These are phyloP conservation scores for Cryptus viduatorius DNA, from an alignment of 2,888 invertebrate genomes.

Conservation along the genomic window DNA sequence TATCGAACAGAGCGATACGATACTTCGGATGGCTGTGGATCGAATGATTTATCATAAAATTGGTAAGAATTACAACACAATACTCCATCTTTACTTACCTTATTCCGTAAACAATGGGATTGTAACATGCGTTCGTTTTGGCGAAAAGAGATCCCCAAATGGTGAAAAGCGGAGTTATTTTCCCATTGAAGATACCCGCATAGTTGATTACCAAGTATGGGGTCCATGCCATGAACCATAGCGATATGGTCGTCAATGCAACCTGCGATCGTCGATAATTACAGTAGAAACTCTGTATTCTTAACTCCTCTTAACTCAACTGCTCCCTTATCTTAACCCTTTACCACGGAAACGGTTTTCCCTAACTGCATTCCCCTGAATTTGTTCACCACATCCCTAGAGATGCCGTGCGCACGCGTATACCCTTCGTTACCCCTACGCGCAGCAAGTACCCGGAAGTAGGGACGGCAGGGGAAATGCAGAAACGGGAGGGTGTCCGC, in stretches of 20 bases:
- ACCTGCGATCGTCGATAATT: conserved; percentile 79
- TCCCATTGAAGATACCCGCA: conserved; percentile 91
- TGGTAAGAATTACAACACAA: too few relatives aligned
- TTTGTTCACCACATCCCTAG: too few relatives aligned
- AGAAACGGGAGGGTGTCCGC: too few relatives aligned
- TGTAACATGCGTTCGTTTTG: conserved; percentile 96
- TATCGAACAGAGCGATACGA: conserved; percentile 90
- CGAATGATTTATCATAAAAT: background rate
- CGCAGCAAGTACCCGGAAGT: too few relatives aligned
- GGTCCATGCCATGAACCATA: conserved; percentile 90
- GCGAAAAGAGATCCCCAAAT: conserved; percentile 97
- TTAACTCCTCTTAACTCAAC: too few relatives aligned
- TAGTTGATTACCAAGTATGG: conserved; percentile 92
- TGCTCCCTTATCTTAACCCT: too few relatives aligned
- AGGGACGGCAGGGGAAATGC: too few relatives aligned
- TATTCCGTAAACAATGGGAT: conserved; percentile 96
- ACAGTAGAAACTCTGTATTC: background rate
- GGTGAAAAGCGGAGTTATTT: conserved; percentile 92
- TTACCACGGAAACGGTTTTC: too few relatives aligned
- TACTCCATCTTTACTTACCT: conserved; percentile 86
- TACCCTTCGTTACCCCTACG: too few relatives aligned
- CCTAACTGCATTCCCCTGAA: too few relatives aligned
- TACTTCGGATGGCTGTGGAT: conserved; percentile 91
- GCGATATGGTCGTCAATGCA: conserved; percentile 88
- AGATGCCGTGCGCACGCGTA: too few relatives aligned